Evolutionary conservation across 2,113 vertebrate genomes (phyloP).

Genomic region (Calcarius ornatus): DNA sequence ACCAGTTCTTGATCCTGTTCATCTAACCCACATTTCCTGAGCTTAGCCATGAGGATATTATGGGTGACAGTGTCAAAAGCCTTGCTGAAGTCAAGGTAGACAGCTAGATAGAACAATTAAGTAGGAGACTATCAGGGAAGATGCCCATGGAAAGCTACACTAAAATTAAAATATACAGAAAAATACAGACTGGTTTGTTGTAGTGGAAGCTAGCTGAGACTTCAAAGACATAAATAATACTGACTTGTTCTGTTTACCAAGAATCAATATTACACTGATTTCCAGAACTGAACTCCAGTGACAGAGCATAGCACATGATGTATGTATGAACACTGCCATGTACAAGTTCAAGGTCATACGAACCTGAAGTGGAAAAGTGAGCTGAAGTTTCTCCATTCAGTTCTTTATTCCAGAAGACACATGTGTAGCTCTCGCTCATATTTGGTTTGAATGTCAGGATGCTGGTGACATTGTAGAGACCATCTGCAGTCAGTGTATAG

Average conservation of each 20-base stretch:
- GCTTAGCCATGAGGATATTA: neutral
- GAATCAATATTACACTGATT: neutral
- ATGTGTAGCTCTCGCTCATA: conserved; percentile 75
- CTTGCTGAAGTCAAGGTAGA: neutral
- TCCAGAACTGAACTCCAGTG: neutral
- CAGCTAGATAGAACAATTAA: neutral
- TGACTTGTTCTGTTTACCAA: neutral
- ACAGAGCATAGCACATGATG: neutral
- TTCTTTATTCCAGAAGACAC: conserved; percentile 71
- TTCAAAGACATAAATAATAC: neutral
- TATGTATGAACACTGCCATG: neutral
- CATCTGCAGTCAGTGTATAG: conserved; percentile 41
- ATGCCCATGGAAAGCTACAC: neutral
- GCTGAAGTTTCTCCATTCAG: conserved; percentile 40
- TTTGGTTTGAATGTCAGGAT: conserved; percentile 62
- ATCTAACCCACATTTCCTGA: neutral
- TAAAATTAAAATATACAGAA: neutral
- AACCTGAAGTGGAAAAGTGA: conserved; percentile 29
- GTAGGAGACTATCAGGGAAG: neutral
- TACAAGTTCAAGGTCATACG: neutral
- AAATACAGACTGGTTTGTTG: neutral
- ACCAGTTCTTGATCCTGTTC: neutral
- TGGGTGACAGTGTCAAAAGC: neutral
- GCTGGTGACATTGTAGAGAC: conserved; percentile 80
- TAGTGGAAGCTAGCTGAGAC: neutral